A percentile compares a stretch with the other conserved stretches of the same genome.
Conservation (phyloP, 2,888 invertebrate genomes). For the Petrolisthes manimaculis region DNA sequence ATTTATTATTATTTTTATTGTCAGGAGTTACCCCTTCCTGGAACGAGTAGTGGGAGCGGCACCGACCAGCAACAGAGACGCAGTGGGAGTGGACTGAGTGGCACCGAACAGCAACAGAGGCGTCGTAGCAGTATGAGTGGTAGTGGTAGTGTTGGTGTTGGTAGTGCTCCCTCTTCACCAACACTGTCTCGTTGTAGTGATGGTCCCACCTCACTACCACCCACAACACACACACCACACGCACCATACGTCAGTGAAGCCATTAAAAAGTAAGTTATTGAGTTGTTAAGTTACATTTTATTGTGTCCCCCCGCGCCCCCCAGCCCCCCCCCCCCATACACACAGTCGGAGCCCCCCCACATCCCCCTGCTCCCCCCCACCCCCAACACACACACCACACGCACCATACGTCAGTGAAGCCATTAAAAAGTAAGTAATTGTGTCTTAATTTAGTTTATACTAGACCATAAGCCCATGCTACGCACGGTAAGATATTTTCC, state of each 20-base stretch:
- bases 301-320: too few relatives aligned
- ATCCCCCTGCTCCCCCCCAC: too few relatives aligned
- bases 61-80: not conserved
- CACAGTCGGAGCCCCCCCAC: too few relatives aligned
- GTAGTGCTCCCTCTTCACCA: conserved; percentile 73
- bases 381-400: too few relatives aligned
- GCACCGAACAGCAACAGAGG: not conserved
- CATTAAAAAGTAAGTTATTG: conserved; percentile 59
- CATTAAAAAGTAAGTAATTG: conserved; percentile 59
- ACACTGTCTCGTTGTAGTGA: conserved; percentile 68
- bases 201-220: conserved; percentile 57
- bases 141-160: conserved; percentile 70
- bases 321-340: too few relatives aligned
- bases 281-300: too few relatives aligned
- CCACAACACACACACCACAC: conserved; percentile 38
- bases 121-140: conserved; percentile 49
- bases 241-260: conserved; percentile 62
- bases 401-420: conserved; percentile 62
- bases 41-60: conserved; percentile 20
- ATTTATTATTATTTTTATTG: not conserved
- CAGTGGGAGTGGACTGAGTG: not conserved
- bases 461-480: too few relatives aligned
- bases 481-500: too few relatives aligned
- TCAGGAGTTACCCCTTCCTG: conserved; percentile 44
- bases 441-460: too few relatives aligned